Evolutionary conservation across 2,888 invertebrate genomes (phyloP), one percentile per base, ranked within the genome.

Genomic region (Brenthis ino): DNA sequence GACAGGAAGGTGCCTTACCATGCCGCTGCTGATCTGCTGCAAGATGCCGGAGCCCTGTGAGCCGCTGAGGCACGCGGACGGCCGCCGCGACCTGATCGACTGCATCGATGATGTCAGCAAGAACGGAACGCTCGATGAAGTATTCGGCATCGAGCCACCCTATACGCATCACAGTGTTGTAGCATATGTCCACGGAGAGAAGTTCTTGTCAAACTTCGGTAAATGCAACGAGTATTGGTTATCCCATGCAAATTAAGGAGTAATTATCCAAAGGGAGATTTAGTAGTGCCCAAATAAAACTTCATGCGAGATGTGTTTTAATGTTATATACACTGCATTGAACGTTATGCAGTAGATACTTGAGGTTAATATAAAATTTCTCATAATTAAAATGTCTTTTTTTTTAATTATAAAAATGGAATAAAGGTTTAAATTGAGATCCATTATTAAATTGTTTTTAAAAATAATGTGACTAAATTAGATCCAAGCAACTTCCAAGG

Each of bases 101-200:
- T 88, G 88, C 88, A 87, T 87, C 65, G 91, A 90, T 51, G 90
- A 96, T 79, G 96, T 96, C 81, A 97, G 93, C 89, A 97, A 94
- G 89, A 96, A 97, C 76, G 97, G 97, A 75, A 97, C 97, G 88
- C 97, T 97, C 91, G 96, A 96, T 81, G 97, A 97, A 72, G 97
- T 97, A 87, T 97, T 97, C 81, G 97, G 97, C 96, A 97, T 96
- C 77, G 97, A 97, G 80, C 97, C 97, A 82, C 97, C 96, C 97
- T 97, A 94, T 6, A 80, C 73, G 8, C 77, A 71, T 74, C 72
- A 47, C 56, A 61, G 57, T 11, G 64, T 57, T 71, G 43, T 68
- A 65, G 55, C 12, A 37, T 65, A 33, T 53, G 16, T 33, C 48
- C 66, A 14, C 53, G 2, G 12, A 28, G 50, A 28, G 16, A 50